Evolutionary conservation across 1,140 invertebrate species (phyloP).

Genomic region (Pseudachorutes palmiensis): DNA sequence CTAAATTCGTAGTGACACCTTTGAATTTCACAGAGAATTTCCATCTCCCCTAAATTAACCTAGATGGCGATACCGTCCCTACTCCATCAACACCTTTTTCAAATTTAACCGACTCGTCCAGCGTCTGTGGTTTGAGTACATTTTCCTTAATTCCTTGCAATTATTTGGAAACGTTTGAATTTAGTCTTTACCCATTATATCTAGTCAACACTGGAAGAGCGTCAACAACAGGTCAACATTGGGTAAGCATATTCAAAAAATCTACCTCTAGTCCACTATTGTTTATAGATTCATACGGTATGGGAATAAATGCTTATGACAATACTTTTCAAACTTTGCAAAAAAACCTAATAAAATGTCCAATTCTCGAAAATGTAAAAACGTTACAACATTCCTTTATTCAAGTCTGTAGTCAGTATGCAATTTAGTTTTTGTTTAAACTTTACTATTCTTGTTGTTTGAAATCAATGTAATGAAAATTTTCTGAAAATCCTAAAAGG

Average conservation of each 20-base stretch:
- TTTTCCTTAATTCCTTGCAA: conserved; percentile 1
- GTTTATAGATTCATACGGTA: conserved; percentile 1
- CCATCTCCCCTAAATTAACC: no score
- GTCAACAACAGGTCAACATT: neutral
- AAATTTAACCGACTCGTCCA: no score
- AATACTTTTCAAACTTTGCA: neutral
- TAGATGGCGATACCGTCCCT: no score
- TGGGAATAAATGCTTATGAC: neutral
- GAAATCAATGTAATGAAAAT: neutral
- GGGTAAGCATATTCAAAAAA: neutral
- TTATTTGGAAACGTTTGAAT: neutral
- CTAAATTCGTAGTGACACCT: no score
- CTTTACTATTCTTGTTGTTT: neutral
- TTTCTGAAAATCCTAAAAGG: neutral
- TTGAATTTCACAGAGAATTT: no score
- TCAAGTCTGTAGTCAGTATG: conserved; percentile 5
- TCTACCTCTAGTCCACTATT: neutral
- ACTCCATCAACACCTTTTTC: no score
- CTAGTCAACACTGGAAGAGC: neutral
- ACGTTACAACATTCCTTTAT: neutral
- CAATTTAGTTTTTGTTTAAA: conserved; percentile 6
- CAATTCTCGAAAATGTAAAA: neutral
- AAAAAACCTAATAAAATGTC: neutral
- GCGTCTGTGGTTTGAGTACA: no score
- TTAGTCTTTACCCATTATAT: neutral